These are phyloP conservation scores for Lasiurus cinereus DNA, from an alignment of 2,113 vertebrate genomes.

Conservation along the genomic window DNA sequence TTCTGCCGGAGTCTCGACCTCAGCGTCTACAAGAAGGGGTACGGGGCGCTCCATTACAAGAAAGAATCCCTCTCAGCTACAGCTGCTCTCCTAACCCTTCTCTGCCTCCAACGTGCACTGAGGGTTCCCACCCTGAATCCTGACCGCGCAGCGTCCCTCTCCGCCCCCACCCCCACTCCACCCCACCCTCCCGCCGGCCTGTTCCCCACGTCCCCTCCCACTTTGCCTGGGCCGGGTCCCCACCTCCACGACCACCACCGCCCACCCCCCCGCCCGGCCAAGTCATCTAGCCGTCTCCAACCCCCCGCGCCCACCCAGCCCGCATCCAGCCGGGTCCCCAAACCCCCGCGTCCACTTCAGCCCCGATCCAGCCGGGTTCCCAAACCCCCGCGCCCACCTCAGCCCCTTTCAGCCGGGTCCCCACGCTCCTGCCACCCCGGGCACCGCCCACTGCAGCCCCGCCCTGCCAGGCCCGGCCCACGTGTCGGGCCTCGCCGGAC, in stretches of 20 bases:
- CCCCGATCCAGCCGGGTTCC: too few relatives aligned
- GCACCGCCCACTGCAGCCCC: constrained; percentile 15
- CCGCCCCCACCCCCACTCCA: background rate
- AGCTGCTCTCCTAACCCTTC: background rate
- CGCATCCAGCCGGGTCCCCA: too few relatives aligned
- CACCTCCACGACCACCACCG: background rate
- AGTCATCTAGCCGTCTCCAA: too few relatives aligned
- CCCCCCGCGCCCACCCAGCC: background rate
- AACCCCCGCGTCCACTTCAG: background rate
- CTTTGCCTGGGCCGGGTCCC: background rate
- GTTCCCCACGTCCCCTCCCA: background rate
- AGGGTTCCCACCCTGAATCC: background rate
- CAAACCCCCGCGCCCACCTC: too few relatives aligned
- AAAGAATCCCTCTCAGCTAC: background rate
- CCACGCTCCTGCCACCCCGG: background rate
- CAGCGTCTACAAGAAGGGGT: background rate
- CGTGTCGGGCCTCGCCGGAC: constrained; percentile 59
- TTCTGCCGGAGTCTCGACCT: background rate
- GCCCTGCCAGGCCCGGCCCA: constrained; percentile 21
- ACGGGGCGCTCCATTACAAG: background rate
- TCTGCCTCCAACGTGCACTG: background rate
- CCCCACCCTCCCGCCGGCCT: background rate
- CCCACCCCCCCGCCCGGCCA: background rate
- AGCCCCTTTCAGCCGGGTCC: background rate
- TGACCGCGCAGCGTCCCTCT: background rate